A percentile compares a stretch with the other conserved stretches of the same genome.
These are phyloP conservation scores for Volucella inanis DNA, from an alignment of 2,888 invertebrate genomes.

Conservation along the genomic window DNA sequence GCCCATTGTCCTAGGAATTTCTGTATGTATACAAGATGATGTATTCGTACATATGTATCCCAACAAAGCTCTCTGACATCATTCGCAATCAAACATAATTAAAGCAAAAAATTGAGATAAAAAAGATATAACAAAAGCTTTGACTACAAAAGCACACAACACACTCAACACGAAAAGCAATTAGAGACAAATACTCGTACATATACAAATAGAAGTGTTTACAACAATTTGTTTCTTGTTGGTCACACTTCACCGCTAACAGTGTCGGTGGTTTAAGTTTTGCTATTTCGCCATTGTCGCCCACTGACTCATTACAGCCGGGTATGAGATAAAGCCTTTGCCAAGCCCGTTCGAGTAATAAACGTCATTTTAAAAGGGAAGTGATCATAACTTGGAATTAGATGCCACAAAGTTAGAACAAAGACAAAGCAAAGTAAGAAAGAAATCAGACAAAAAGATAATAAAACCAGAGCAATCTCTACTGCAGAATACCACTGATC, in stretches of 20 bases:
- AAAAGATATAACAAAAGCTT: conserved; percentile 10
- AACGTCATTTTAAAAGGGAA: conserved; percentile 67
- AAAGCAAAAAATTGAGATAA: conserved; percentile 14
- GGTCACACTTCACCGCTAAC: not conserved
- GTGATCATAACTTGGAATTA: conserved; percentile 64
- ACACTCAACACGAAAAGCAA: conserved; percentile 18
- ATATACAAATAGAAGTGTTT: not conserved
- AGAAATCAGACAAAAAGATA: conserved; percentile 16
- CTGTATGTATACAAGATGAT: not conserved
- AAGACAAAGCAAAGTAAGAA: conserved; percentile 52
- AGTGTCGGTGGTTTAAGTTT: not conserved
- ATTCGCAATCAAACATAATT: conserved; percentile 70
- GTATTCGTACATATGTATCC: not conserved
- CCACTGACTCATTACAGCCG: conserved; percentile 31
- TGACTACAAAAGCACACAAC: conserved; percentile 31
- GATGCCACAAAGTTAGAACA: conserved; percentile 51
- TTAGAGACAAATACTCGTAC: conserved; percentile 31
- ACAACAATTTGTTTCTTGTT: too few species aligned
- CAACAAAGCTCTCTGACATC: conserved; percentile 68
- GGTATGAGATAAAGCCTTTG: conserved; percentile 9
- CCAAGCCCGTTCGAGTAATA: conserved; percentile 37
- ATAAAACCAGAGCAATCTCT: conserved; percentile 30
- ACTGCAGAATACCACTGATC: conserved; percentile 8
- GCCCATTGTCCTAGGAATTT: conserved; percentile 55
- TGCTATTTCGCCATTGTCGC: conserved; percentile 17